Base-by-base conservation (phyloP, 1,140 invertebrate genomes). In the Dolichoris vasculosae region DNA sequence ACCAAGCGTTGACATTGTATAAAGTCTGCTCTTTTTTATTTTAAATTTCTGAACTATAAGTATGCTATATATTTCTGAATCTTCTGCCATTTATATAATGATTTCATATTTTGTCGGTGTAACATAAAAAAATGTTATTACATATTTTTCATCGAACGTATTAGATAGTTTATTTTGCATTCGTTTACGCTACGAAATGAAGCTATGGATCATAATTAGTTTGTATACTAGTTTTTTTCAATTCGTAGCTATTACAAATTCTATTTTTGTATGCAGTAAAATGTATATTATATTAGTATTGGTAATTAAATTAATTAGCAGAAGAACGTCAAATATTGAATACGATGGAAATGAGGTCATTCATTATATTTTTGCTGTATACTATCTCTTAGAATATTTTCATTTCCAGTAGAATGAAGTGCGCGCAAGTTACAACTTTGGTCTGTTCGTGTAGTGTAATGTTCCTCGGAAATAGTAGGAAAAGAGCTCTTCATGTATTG, bases 401-500 rank as follows among this genome's bases (percentile, higher is more conserved):
- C 38, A 40, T 83, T 83, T 46, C 35, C 13, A 75, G 40, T 64
- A 51, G n/a, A 78, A 40, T 69, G 30, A 7, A 9, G 43, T 75
- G 59, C 55, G 63, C 59, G 43, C 20, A n/a, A 69, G 35, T 78
- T 63, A 35, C 38, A 63, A 8, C 46, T n/a, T 75, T 80, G 73
- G 48, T 86, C 40, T 84, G 69, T 81, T 83, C 71, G 40, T 71
- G 75, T 81, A 80, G 43, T 81, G 59, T 82, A 73, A 59, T 85
- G 30, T 86, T 75, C 43, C 30, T 88, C 48, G 40, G 67, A 63
- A 80, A 55, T 64, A 59, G 75, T 73, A 77, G 46, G 69, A 81
- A 59, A 81, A 82, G 82, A 82, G 69, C 51, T 83, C 82, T 83
- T 77, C 38, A 46, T 51, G 63, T 81, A 46, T 51, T 71, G 79